Percentiles rank a stretch among this genome's conserved stretches.
These are phyloP conservation scores for Agrochola circellaris DNA, from an alignment of 2,888 invertebrate genomes.

Conservation along the genomic window DNA sequence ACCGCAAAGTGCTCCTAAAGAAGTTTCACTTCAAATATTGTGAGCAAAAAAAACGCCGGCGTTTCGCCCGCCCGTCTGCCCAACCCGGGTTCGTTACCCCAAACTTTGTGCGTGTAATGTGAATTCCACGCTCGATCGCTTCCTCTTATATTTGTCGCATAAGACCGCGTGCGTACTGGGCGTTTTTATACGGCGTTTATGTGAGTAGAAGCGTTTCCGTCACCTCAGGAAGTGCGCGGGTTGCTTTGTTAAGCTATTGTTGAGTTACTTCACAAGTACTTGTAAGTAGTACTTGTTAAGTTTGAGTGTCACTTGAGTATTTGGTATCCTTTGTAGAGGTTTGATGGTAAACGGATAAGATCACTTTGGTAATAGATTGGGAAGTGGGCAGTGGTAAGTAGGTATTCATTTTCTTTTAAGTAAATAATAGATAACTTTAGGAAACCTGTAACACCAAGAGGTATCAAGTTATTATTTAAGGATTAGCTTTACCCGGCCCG, in stretches of 20 bases:
- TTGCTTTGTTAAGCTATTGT: slow-evolving; percentile 34
- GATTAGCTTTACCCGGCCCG: no score
- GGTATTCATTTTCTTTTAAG: background rate
- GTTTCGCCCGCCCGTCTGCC: slow-evolving; percentile 47
- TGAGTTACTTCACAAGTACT: slow-evolving; percentile 27
- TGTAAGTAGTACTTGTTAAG: slow-evolving; percentile 22
- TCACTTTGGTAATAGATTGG: background rate
- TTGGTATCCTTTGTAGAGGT: slow-evolving; percentile 23
- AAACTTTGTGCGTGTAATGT: slow-evolving; percentile 49
- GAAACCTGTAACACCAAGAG: background rate
- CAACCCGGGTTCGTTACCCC: slow-evolving; percentile 53
- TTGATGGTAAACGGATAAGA: slow-evolving; percentile 20
- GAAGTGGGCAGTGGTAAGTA: background rate
- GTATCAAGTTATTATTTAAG: no score
- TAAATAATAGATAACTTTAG: background rate
- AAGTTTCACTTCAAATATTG: background rate
- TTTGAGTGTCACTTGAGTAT: slow-evolving; percentile 17
- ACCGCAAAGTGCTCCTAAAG: no score
- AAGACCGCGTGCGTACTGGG: slow-evolving; percentile 1
- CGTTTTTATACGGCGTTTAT: slow-evolving; percentile 30
- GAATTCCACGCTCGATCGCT: slow-evolving; percentile 48
- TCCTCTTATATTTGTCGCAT: slow-evolving; percentile 36
- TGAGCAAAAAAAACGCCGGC: slow-evolving; percentile 22
- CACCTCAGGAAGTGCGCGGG: slow-evolving; percentile 21
- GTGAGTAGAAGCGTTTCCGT: slow-evolving; percentile 40